Evolutionary conservation across 2,888 invertebrate species (phyloP), one percentile per base, ranked within the genome.

Genomic region (Cheilosia pagana): DNA sequence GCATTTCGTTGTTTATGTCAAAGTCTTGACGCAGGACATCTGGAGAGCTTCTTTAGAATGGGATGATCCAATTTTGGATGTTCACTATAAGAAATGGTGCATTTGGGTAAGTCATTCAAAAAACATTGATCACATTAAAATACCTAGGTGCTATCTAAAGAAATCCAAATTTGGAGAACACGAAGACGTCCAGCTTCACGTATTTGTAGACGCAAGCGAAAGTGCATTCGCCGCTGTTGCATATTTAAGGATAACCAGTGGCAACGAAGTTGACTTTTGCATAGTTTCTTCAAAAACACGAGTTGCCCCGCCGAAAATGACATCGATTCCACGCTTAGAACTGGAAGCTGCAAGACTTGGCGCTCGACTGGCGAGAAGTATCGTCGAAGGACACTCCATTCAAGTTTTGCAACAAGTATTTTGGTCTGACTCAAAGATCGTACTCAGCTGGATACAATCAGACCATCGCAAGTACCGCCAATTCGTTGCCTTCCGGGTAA

Each of bases 341-440:
- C 75, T 87, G 25, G 52, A 87, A 35, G 62, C 74, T 10, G 83
- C 87, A 16, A 59, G 86, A 14, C 48, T 87, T 12, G 86, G 86
- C 59, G 50, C 41, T 31, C 23, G 72, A 21, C 52, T 71, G 25
- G 53, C 57, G 6, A 75, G 45, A 52, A 21, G 39, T 67, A 25
- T 86, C 35, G n/a, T 23, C 19, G 21, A 41, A 19, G 31, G 8
- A n/a, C 70, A 59, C 41, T 31, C 48, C 25, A 7, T 28, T 28
- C 6, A 28, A 28, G 25, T 28, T 28, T 7, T 7, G 25, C 25
- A 28, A 28, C 25, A 3, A 2, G 16, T 62, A 10, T 87, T 87
- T 53, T 88, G 87, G 87, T 70, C 87, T 1, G 88, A 88, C 50
- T 88, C 88, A 10, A 82, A 45, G 50, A 87, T 74, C 10, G 87